A percentile compares a stretch with the other conserved stretches of the same genome.
These are phyloP conservation scores for Megathymus violae DNA, from an alignment of 1,140 invertebrate genomes.

Conservation along the genomic window DNA sequence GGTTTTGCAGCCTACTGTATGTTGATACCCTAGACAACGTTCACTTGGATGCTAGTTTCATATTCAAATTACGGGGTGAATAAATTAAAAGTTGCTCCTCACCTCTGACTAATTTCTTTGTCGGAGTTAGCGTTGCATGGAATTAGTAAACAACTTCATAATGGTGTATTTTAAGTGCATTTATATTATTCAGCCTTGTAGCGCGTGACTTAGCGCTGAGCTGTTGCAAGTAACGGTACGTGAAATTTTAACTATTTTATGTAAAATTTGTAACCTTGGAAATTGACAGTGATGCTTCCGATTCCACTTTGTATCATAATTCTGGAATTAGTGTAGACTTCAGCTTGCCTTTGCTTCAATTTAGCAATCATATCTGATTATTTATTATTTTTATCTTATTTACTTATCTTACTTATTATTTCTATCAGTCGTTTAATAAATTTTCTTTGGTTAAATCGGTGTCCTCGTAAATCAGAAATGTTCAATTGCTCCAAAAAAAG, in stretches of 20 bases:
- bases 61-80: constrained; percentile 56
- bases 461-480: no score
- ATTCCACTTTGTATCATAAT: no score
- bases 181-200: constrained; percentile 24
- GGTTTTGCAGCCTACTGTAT: neutral
- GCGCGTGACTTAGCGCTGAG: neutral
- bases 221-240: neutral
- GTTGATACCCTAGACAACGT: constrained; percentile 1
- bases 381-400: no score
- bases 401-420: no score
- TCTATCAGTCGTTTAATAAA: no score
- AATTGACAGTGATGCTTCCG: no score
- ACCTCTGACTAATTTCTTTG: constrained; percentile 50
- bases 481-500: no score
- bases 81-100: constrained; percentile 53
- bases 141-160: constrained; percentile 41
- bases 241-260: constrained; percentile 13
- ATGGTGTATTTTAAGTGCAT: constrained; percentile 25
- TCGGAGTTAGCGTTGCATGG: constrained; percentile 48
- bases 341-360: no score
- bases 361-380: no score
- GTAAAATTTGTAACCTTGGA: no score
- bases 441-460: no score
- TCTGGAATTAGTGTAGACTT: no score
- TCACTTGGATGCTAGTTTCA: constrained; percentile 42